These are phyloP conservation scores for Drepana falcataria DNA, from an alignment of 2,888 invertebrate species.

Conservation along the genomic window DNA sequence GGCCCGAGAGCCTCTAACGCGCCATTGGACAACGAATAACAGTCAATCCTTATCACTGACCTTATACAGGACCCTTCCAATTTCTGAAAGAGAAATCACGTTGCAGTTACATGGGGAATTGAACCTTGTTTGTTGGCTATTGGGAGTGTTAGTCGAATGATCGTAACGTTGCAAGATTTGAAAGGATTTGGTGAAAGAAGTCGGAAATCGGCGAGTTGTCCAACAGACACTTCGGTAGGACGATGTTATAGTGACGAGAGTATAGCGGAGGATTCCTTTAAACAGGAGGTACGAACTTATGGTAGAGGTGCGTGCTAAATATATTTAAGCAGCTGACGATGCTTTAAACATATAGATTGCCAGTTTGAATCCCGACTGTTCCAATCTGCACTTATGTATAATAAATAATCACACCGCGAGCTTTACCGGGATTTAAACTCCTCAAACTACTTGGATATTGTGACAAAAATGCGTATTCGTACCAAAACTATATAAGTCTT, in stretches of 20 bases:
- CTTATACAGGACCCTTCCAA: slow-evolving; percentile 38
- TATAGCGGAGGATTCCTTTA: background rate
- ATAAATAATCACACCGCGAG: too few relatives aligned
- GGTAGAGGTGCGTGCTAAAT: too few relatives aligned
- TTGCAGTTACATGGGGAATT: slow-evolving; percentile 8
- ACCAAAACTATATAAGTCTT: too few relatives aligned
- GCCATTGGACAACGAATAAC: background rate
- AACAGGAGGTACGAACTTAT: too few relatives aligned
- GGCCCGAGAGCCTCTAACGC: background rate
- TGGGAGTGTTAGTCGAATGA: slow-evolving; percentile 11
- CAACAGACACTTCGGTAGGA: slow-evolving; percentile 37
- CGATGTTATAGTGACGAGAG: slow-evolving; percentile 6
- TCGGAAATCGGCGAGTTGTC: slow-evolving; percentile 47
- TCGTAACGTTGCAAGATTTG: slow-evolving; percentile 23
- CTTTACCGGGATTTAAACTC: too few relatives aligned
- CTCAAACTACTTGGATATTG: too few relatives aligned
- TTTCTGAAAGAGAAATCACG: slow-evolving; percentile 14
- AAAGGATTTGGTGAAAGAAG: slow-evolving; percentile 38
- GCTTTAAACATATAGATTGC: too few relatives aligned
- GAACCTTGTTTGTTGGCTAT: slow-evolving; percentile 2
- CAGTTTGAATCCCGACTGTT: too few relatives aligned
- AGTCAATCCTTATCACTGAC: slow-evolving; percentile 36
- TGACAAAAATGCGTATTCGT: too few relatives aligned
- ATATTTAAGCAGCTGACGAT: too few relatives aligned
- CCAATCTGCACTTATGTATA: too few relatives aligned